Evolutionary conservation across 2,888 invertebrate genomes (phyloP).

Genomic region (Plagodis pulveraria): DNA sequence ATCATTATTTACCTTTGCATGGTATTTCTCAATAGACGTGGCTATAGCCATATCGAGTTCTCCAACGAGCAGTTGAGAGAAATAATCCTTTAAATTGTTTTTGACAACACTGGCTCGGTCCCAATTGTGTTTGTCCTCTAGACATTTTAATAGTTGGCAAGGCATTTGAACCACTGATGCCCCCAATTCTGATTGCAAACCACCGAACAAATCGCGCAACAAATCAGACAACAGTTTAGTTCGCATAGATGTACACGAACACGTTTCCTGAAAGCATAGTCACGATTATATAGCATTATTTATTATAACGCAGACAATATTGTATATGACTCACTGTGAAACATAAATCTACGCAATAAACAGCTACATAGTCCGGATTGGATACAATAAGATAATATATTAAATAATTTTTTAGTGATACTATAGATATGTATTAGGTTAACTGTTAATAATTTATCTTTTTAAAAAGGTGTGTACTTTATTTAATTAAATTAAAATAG

Average conservation of each 20-base stretch:
- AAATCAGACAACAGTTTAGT: constrained; percentile 63
- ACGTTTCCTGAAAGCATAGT: constrained; percentile 57
- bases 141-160: constrained; percentile 72
- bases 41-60: constrained; percentile 77
- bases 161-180: constrained; percentile 61
- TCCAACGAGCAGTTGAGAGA: constrained; percentile 61
- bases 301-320: no score
- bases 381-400: no score
- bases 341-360: no score
- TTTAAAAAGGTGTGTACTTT: no score
- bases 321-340: neutral
- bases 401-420: no score
- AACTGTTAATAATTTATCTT: no score
- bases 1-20: constrained; percentile 59
- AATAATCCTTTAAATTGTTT: constrained; percentile 62
- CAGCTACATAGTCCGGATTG: no score
- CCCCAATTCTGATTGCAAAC: constrained; percentile 64
- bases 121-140: constrained; percentile 76
- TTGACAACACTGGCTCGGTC: constrained; percentile 63
- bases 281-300: constrained; percentile 19
- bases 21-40: constrained; percentile 73
- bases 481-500: no score
- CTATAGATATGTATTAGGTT: no score
- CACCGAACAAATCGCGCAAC: constrained; percentile 65
- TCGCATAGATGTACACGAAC: constrained; percentile 72